Base-by-base conservation (phyloP, 2,888 invertebrate genomes). In the Epirrhoe alternata region DNA sequence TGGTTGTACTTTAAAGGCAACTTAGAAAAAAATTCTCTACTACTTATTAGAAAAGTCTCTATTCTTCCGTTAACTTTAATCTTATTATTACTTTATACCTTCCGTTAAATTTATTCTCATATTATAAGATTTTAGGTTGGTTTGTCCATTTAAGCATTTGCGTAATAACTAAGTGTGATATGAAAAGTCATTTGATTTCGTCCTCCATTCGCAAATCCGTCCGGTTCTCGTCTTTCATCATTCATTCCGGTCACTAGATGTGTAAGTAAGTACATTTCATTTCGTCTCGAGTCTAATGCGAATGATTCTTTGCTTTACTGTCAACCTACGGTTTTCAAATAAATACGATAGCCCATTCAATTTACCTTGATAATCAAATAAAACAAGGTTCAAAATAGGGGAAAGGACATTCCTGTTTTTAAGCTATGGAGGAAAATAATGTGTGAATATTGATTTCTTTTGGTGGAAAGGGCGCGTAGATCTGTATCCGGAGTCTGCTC, bases 191-290 rank as follows among this genome's bases (percentile, higher is more conserved):
- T 68, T 67, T 67, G 38, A 62, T 53, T 64, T 64, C 61, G 54
- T 64, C 62, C 42, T 55, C 62, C 31, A 62, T 56, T 30, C 35
- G 35, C 42, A 63, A 51, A 16, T 47, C 55, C 61, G 63, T 56
- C 70, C 68, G 69, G 65, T 67, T 58, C 64, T 58, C 70, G 70
- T 66, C 65, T 71, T 69, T 68, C 69, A 69, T 68, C 68, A 69
- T 69, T 64, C 65, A 68, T 73, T 73, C 73, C 73, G 73, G 73
- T 73, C 73, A 71, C 70, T 66, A 68, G 53, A 54, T 52, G 60
- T 52, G 49, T 35, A 64, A 68, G 66, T 70, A 68, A 59, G 72
- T 61, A 60, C 35, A 38, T 64, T 35, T 54, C 53, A 53, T 54
- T 61, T 51, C 68, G 60, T 56, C 54, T 57, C 61, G n/a, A 47